phyloP scores from a whole-genome alignment of 2,888 invertebrate species.

The Pristionchus entomophagus region DNA sequence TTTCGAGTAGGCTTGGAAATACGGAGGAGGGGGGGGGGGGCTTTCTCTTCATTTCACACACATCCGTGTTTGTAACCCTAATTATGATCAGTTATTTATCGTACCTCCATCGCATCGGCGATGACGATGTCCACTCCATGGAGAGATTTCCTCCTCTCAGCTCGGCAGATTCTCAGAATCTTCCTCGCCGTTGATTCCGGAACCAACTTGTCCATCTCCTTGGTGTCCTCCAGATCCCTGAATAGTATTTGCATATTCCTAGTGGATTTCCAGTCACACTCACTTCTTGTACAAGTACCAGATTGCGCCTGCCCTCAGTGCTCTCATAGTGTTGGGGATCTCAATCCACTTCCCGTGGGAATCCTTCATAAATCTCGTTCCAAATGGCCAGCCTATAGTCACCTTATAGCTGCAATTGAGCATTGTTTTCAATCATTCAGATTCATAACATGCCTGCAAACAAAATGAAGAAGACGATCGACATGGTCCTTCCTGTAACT shows the following conservation, averaged over 20 bases:
- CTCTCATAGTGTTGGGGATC: neutral
- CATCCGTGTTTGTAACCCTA: too few relatives aligned
- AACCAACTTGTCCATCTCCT: neutral
- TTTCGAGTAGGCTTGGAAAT: too few relatives aligned
- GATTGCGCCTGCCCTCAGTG: neutral
- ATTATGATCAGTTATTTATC: neutral
- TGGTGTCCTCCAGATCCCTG: neutral
- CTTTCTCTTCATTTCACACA: too few relatives aligned
- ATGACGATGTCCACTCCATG: neutral
- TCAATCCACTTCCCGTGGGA: neutral
- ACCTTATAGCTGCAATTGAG: neutral
- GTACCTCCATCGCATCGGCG: neutral
- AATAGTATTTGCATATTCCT: neutral
- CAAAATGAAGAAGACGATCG: neutral
- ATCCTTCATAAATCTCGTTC: neutral
- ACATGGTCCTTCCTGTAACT: neutral
- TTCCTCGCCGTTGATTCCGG: neutral
- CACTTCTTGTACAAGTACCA: neutral
- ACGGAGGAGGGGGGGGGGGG: too few relatives aligned
- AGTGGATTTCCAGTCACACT: neutral
- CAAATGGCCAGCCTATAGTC: neutral
- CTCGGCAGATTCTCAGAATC: neutral
- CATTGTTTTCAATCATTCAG: neutral
- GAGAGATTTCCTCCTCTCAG: neutral
- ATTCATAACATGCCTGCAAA: neutral